Evolutionary conservation across 37 sponge, comb jelly and placozoan genomes (phyloP), one percentile per base, ranked within the genome.

Genomic region (Oscarella lobularis): DNA sequence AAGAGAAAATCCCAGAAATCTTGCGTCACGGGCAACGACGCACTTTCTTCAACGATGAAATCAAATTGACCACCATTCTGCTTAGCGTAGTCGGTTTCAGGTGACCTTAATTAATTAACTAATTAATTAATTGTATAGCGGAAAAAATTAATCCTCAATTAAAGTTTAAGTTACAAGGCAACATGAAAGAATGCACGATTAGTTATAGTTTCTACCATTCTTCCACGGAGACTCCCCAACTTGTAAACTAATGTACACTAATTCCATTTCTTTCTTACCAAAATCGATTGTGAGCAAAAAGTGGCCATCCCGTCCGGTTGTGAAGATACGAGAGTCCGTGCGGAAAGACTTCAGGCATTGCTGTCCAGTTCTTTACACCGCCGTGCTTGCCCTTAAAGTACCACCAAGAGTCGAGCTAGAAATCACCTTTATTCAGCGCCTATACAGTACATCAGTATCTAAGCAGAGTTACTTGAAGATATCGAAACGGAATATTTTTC

Each of bases 351-450:
- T 60, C 72, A 2, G 83, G 77, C 78, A 76, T 81, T 31, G 88
- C 81, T 14, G 81, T 85, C 92, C 92, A 85, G 84, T 87, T 85
- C 75, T 85, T 92, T 48, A 84, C 84, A 36, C 86, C 88, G 75
- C 60, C 76, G 74, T 20, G 31, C 2, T 60, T n/a, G 2, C 85
- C 88, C 31, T 85, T 89, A 74, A 55, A 89, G 76, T 89, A 89
- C 90, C 90, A 89, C 90, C 90, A 89, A 29, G 86, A 85, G 73
- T 89, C 90, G 33, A 89, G 2, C 83, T 89, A 72, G 6, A n/a
- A n/a, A n/a, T n/a, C n/a, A n/a, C n/a, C n/a, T n/a, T n/a, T n/a
- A n/a, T n/a, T n/a, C n/a, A n/a, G n/a, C n/a, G n/a, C n/a, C n/a
- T n/a, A n/a, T n/a, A n/a, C n/a, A n/a, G n/a, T n/a, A n/a, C n/a